Evolutionary conservation across 2,888 invertebrate species (phyloP).

Genomic region (Zonitis immaculata): DNA sequence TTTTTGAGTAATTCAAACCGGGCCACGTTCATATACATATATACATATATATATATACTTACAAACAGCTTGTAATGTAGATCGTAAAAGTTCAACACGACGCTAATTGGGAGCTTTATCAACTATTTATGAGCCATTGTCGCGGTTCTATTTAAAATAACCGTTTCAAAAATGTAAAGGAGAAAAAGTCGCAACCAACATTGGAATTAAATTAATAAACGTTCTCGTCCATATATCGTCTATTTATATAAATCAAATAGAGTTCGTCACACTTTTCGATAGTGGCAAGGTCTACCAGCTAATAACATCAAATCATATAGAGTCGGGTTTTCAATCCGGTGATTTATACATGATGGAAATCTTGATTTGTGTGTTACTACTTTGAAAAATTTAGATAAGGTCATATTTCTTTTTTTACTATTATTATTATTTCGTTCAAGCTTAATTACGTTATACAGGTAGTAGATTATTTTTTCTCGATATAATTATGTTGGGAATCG

Average conservation of each 20-base stretch:
- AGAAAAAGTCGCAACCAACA: too few species aligned
- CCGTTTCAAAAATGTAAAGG: too few species aligned
- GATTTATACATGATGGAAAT: conserved; percentile 45
- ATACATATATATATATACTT: too few species aligned
- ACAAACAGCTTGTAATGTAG: conserved; percentile 18
- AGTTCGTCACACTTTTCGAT: conserved; percentile 21
- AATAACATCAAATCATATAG: conserved; percentile 33
- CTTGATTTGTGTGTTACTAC: conserved; percentile 48
- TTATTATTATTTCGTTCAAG: not conserved
- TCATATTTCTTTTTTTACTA: not conserved
- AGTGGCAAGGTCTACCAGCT: conserved; percentile 29
- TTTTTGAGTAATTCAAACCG: conserved; percentile 36
- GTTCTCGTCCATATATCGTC: too few species aligned
- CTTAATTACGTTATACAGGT: not conserved
- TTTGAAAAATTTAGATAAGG: conserved; percentile 24
- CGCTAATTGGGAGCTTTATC: conserved; percentile 28
- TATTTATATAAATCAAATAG: conserved; percentile 21
- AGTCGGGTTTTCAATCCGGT: conserved; percentile 24
- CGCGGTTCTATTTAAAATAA: too few species aligned
- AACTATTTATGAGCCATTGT: conserved; percentile 22
- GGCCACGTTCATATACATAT: conserved; percentile 8
- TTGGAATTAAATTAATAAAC: too few species aligned
- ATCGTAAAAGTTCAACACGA: conserved; percentile 19
- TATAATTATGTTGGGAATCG: not conserved
- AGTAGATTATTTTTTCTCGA: not conserved